A percentile compares a stretch with the other conserved stretches of the same genome.
Conservation (phyloP, 2,888 invertebrate species). For the Auanema freiburgensis region DNA sequence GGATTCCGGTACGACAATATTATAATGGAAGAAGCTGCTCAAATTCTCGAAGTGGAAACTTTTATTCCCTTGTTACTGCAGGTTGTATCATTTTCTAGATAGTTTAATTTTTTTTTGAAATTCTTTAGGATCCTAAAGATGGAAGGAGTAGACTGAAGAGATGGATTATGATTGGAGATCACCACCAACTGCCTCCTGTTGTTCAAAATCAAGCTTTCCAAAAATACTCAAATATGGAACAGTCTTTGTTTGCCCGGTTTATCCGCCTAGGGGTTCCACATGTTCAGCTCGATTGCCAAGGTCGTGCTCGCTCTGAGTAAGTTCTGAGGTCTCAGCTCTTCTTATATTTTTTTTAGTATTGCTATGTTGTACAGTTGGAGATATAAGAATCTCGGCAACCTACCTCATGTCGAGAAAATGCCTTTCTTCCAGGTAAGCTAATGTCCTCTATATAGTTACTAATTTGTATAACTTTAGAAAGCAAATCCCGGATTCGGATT, state of each 20-base stretch:
- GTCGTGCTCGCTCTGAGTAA: conserved; percentile 83
- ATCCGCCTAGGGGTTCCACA: conserved; percentile 95
- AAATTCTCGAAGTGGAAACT: conserved; percentile 98
- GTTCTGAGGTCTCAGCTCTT: conserved; percentile 12
- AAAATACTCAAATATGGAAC: conserved; percentile 99
- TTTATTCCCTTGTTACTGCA: conserved; percentile 97
- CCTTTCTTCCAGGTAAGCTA: conserved; percentile 76
- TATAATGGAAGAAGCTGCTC: conserved; percentile 97
- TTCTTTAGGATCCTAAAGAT: conserved; percentile 83
- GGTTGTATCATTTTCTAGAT: conserved; percentile 48
- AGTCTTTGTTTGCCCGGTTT: conserved; percentile 92
- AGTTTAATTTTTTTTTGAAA: background rate
- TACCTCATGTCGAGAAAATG: conserved; percentile 82
- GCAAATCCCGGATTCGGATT: conserved; percentile 89
- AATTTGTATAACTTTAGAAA: conserved; percentile 58
- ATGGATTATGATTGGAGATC: conserved; percentile 99
- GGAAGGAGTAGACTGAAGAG: conserved; percentile 91
- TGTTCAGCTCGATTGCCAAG: conserved; percentile 95
- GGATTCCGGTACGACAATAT: conserved; percentile 89
- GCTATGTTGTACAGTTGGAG: conserved; percentile 69
- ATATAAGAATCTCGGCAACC: conserved; percentile 77
- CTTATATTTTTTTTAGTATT: conserved; percentile 61
- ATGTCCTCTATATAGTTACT: conserved; percentile 3
- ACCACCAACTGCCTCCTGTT: conserved; percentile 97
- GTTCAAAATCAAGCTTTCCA: conserved; percentile 98